Evolutionary conservation across 2,888 invertebrate genomes (phyloP).

Genomic region (Choristoneura rosaceana): DNA sequence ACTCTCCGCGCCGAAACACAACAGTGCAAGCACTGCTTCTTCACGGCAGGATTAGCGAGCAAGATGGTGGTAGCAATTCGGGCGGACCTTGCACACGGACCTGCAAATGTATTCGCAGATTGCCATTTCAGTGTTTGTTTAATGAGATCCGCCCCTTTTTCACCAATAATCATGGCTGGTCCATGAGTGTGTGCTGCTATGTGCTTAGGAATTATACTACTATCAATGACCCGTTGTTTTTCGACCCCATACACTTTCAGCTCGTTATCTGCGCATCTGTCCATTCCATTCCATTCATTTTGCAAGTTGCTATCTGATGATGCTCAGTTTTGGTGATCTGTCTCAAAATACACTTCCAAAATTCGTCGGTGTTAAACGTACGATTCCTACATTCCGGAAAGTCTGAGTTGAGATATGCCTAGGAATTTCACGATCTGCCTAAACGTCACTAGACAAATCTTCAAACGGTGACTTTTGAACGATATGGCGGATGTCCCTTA

Average conservation of each 20-base stretch:
- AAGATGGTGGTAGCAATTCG: too few relatives aligned
- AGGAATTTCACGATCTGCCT: too few relatives aligned
- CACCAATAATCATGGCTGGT: slow-evolving; percentile 87
- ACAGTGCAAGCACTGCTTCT: too few relatives aligned
- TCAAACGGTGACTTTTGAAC: too few relatives aligned
- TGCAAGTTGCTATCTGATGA: slow-evolving; percentile 85
- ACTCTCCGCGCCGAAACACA: too few relatives aligned
- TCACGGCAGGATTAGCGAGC: too few relatives aligned
- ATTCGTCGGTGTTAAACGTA: slow-evolving; percentile 79
- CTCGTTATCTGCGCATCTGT: slow-evolving; percentile 81
- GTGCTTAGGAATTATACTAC: slow-evolving; percentile 85
- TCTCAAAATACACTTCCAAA: slow-evolving; percentile 85
- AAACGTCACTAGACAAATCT: too few relatives aligned
- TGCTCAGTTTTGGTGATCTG: slow-evolving; percentile 78
- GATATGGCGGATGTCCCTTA: too few relatives aligned
- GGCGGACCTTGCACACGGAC: too few relatives aligned
- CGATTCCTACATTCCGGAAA: slow-evolving; percentile 74
- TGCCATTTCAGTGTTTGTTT: slow-evolving; percentile 64
- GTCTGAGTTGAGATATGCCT: slow-evolving; percentile 66
- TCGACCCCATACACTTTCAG: slow-evolving; percentile 81
- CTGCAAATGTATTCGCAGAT: background rate
- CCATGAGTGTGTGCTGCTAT: slow-evolving; percentile 86
- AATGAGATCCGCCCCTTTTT: slow-evolving; percentile 86
- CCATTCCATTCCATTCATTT: too few relatives aligned
- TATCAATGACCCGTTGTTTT: slow-evolving; percentile 83